Evolutionary conservation across 2,797 vertebrate genomes (phyloP), one percentile per base, ranked within the genome.

Genomic region (Myiotriccus ornatus): DNA sequence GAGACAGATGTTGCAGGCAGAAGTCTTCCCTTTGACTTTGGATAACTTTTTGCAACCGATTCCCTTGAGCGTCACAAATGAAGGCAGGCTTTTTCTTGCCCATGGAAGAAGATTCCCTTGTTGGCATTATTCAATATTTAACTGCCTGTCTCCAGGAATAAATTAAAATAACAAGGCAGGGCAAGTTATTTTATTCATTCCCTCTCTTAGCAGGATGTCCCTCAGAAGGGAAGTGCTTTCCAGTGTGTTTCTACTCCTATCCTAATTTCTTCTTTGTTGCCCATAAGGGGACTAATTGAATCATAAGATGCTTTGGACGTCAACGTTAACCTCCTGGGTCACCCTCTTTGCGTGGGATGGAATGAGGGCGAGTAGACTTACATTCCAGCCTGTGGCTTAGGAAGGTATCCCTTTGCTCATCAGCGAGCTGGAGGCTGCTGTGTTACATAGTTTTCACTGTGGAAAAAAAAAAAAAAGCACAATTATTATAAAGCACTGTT

Each of bases 401-500:
- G 69, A 89, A 82, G 73, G 68, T 10, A 62, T 76, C 60, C 74
- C 76, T 91, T 21, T 81, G 57, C 90, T 63, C 71, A 44, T 46
- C 87, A 90, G 62, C 0, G 5, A 59, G 78, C 39, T 70, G 27
- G 30, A 82, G 41, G 25, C 64, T 69, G 56, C 77, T 93, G 34
- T 7, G 12, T 74, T 85, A 44, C 12, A 22, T 28, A 24, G 65
- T 79, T 71, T 70, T 43, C 39, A 34, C 3, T 4, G 81, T 35
- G 71, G 55, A 62, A 92, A 49, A 49, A 47, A 91, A 69, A 67
- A 47, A 47, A 27, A 91, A 70, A 67, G 27, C 10, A 15, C 67
- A 91, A 75, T 95, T 92, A 91, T 89, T 89, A 84, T 32, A 75
- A 93, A 59, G 65, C 44, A 1, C 73, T 62, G 43, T 90, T 93